These are phyloP conservation scores for Xiphophorus birchmanni DNA, from an alignment of 2,797 vertebrate genomes.

Conservation along the genomic window DNA sequence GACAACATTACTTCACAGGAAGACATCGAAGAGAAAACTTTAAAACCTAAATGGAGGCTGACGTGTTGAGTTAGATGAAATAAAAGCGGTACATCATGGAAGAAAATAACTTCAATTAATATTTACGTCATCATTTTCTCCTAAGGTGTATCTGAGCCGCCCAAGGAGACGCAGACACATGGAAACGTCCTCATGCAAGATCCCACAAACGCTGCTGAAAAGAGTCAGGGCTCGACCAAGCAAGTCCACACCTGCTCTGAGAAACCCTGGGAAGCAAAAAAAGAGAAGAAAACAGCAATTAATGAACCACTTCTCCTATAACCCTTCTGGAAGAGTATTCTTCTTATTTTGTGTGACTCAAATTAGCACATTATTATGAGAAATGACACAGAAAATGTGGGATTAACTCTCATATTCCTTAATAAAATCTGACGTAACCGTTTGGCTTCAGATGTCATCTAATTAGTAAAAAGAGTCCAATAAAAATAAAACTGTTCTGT, in stretches of 20 bases:
- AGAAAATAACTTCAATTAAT: background rate
- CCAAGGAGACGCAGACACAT: conserved; percentile 90
- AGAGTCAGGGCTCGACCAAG: conserved; percentile 92
- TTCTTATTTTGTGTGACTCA: background rate
- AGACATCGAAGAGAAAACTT: background rate
- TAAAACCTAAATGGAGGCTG: background rate
- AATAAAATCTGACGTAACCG: background rate
- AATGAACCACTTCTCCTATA: background rate
- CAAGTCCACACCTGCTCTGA: conserved; percentile 89
- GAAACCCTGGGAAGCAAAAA: conserved; percentile 80
- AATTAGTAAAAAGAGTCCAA: background rate
- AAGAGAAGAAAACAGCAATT: conserved; percentile 3
- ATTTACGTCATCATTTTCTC: conserved; percentile 88
- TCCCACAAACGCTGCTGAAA: conserved; percentile 92
- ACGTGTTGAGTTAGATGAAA: background rate
- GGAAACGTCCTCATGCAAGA: conserved; percentile 92
- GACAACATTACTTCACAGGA: background rate
- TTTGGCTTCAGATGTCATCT: background rate
- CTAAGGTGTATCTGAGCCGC: conserved; percentile 91
- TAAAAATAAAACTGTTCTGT: background rate
- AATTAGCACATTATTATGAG: background rate
- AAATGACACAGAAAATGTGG: background rate
- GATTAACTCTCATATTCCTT: background rate
- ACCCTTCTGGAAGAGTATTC: background rate
- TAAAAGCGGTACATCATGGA: background rate